Evolutionary conservation across 2,888 invertebrate species (phyloP).

Genomic region (Unio delphinus): DNA sequence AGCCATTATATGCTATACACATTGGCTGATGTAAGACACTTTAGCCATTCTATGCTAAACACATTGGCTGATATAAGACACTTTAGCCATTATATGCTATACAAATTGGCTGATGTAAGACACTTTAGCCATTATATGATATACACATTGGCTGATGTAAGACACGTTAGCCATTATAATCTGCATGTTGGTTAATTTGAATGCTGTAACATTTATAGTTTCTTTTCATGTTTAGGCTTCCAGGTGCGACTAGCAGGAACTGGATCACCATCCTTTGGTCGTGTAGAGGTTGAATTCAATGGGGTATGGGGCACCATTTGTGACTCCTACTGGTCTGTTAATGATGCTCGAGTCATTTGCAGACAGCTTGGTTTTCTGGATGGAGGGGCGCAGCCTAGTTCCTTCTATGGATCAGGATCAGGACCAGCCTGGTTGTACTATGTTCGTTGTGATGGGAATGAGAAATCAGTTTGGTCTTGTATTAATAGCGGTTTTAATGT

Average conservation of each 20-base stretch:
- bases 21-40: too few relatives aligned
- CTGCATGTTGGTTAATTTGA: not conserved
- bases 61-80: too few relatives aligned
- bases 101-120: too few relatives aligned
- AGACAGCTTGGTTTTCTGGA: conserved; percentile 47
- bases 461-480: conserved; percentile 50
- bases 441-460: conserved; percentile 47
- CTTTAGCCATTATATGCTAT: too few relatives aligned
- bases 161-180: not conserved
- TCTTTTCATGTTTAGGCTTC: conserved; percentile 24
- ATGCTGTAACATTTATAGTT: not conserved
- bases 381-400: conserved; percentile 41
- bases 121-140: too few relatives aligned
- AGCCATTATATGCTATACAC: too few relatives aligned
- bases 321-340: conserved; percentile 45
- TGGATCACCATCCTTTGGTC: conserved; percentile 29
- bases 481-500: conserved; percentile 44
- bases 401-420: conserved; percentile 40
- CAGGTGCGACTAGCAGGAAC: conserved; percentile 35
- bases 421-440: conserved; percentile 49
- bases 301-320: conserved; percentile 52
- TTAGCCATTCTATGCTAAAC: too few relatives aligned
- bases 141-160: too few relatives aligned
- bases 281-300: conserved; percentile 45
- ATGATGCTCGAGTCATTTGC: conserved; percentile 50